A percentile compares a stretch with the other conserved stretches of the same genome.
phyloP scores from a whole-genome alignment of 2,888 invertebrate genomes.

The Campoplex nolae region DNA sequence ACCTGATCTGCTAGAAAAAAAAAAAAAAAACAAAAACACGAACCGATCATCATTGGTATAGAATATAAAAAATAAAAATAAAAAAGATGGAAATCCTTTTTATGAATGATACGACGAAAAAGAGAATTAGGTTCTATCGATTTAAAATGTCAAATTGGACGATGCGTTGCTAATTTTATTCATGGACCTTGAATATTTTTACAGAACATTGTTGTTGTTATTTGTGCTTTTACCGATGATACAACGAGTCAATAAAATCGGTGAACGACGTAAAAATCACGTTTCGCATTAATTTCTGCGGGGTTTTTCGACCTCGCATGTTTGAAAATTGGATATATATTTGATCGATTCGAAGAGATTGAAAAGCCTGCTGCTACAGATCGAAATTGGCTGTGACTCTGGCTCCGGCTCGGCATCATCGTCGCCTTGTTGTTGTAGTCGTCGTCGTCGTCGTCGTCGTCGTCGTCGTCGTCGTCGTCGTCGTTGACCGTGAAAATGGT shows the following conservation, averaged over 20 bases:
- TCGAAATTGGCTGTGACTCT: background rate
- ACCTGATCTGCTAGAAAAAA: background rate
- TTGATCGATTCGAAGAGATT: background rate
- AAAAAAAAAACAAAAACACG: background rate
- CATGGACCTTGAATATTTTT: too few species aligned
- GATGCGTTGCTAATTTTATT: background rate
- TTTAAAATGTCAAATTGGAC: background rate
- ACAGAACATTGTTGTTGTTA: background rate
- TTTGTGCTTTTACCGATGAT: background rate
- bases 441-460: too few species aligned
- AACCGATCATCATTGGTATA: background rate
- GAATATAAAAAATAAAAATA: background rate
- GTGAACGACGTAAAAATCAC: background rate
- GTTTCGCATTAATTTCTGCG: background rate
- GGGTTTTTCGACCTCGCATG: background rate
- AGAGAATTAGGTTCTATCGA: background rate
- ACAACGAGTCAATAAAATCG: background rate
- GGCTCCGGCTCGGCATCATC: too few species aligned
- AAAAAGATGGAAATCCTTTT: background rate
- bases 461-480: too few species aligned
- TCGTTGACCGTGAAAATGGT: background rate
- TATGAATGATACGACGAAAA: background rate
- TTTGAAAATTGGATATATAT: background rate
- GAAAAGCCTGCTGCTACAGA: background rate
- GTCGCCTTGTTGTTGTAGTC: too few species aligned